Evolutionary conservation across 2,113 vertebrate genomes (phyloP).

Genomic region (Lophius piscatorius): DNA sequence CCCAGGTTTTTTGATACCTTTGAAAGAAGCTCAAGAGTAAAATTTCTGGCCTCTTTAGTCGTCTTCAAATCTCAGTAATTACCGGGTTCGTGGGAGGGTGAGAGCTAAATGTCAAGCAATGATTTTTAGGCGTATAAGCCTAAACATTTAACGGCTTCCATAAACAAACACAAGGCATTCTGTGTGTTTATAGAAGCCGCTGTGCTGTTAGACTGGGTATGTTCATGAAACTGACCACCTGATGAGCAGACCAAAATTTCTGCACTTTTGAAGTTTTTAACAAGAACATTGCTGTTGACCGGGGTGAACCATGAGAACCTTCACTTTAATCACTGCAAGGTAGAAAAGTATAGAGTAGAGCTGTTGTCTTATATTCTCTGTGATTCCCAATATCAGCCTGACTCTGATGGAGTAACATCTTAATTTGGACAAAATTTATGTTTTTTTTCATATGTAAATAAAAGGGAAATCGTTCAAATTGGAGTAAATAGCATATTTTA

Average conservation of each 20-base stretch:
- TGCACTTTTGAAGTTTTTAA: conserved; percentile 34
- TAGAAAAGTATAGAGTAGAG: too few species aligned
- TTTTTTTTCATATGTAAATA: too few species aligned
- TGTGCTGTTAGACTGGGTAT: conserved; percentile 61
- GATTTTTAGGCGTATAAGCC: conserved; percentile 80
- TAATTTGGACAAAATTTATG: too few species aligned
- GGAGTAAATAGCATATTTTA: too few species aligned
- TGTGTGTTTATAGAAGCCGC: conserved; percentile 63
- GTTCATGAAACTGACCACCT: conserved; percentile 57
- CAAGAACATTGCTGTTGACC: conserved; percentile 11
- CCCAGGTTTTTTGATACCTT: conserved; percentile 23
- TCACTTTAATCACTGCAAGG: conserved; percentile 8
- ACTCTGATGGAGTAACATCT: too few species aligned
- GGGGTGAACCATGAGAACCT: conserved; percentile 11
- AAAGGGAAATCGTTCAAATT: too few species aligned
- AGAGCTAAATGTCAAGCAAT: conserved; percentile 80
- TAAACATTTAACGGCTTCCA: too few species aligned
- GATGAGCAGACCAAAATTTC: conserved; percentile 46
- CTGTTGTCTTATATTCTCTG: conserved; percentile 6
- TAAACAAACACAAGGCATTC: too few species aligned
- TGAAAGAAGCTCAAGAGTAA: conserved; percentile 48
- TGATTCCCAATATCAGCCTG: too few species aligned
- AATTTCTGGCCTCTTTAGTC: conserved; percentile 67
- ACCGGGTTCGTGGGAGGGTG: conserved; percentile 62
- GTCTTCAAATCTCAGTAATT: conserved; percentile 77